Conservation (phyloP, 2,888 invertebrate genomes). For the Saturnia japonica region DNA sequence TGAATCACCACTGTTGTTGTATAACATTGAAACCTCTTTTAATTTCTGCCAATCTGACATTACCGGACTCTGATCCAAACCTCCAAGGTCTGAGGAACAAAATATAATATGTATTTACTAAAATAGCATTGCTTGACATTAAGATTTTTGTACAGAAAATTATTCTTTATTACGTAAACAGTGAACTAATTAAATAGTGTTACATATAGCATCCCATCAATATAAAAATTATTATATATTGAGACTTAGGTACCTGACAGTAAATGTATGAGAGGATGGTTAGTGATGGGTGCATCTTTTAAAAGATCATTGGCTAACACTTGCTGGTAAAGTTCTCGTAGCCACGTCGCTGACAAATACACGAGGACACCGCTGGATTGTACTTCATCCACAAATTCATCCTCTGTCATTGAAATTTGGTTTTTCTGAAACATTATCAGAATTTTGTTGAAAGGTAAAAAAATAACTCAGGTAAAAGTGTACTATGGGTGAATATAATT, state of each 20-base stretch:
- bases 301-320: slow-evolving; percentile 88
- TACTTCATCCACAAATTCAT: slow-evolving; percentile 95
- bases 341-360: slow-evolving; percentile 96
- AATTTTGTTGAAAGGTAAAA: background rate
- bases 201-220: too few species aligned
- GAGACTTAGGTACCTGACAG: slow-evolving; percentile 84
- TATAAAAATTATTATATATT: too few species aligned
- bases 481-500: background rate
- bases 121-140: background rate
- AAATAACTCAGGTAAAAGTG: background rate
- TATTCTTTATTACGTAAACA: background rate
- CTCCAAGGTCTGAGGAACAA: slow-evolving; percentile 86
- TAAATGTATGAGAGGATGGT: slow-evolving; percentile 87
- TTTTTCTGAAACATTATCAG: background rate
- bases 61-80: slow-evolving; percentile 90
- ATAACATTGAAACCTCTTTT: slow-evolving; percentile 87
- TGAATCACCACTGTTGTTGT: slow-evolving; percentile 85
- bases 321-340: slow-evolving; percentile 95
- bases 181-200: background rate
- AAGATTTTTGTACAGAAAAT: background rate
- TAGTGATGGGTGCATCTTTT: slow-evolving; percentile 85
- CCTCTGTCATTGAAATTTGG: slow-evolving; percentile 86
- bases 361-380: slow-evolving; percentile 96
- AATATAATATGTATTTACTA: background rate
- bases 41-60: slow-evolving; percentile 93